Base-by-base conservation (phyloP, 2,113 vertebrate species). In the Notothenia coriiceps region DNA sequence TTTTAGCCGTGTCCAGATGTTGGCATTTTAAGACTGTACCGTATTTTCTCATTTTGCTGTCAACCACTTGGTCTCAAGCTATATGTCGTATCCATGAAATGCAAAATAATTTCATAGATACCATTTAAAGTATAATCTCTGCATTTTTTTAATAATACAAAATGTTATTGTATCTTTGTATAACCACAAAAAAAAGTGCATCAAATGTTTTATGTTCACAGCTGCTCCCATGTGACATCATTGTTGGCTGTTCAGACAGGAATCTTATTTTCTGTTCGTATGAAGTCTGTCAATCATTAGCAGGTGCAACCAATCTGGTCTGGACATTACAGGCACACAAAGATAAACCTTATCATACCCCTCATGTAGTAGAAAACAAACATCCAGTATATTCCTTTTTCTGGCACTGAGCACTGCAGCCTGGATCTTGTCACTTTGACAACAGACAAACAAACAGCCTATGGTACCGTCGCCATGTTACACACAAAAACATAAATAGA, bases 1-100 rank as follows among this genome's bases (percentile, higher is more conserved):
- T 80, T 59, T 76, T 52, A 62, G 79, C 76, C 54, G 56, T 57
- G 54, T 73, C 77, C 76, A 88, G 86, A 89, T 88, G 91, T 89
- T 90, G 77, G 74, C 79, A 87, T 81, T 80, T 69, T 44, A 46
- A 78, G 51, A 57, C 80, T 72, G 73, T 46, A 18, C 69, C 29
- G 74, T 65, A 72, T 79, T 87, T 84, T 82, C 71, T 79, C 44
- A 70, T 78, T 79, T 47, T 9, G 6, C 52, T 75, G 17, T 46
- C 25, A 62, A 51, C 10, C 56, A 57, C 71, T 67, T 83, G 76
- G 74, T 72, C 76, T 77, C 50, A 29, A 74, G 76, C 47, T 79
- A 44, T 47, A 60, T 66, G 80, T 77, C 68, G 52, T 7, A 70
- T 74, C 69, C 51, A 70, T 74, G 63, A 79, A 63, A 84, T 29